Evolutionary conservation across 2,113 vertebrate genomes (phyloP).

Genomic region (Quiscalus mexicanus): DNA sequence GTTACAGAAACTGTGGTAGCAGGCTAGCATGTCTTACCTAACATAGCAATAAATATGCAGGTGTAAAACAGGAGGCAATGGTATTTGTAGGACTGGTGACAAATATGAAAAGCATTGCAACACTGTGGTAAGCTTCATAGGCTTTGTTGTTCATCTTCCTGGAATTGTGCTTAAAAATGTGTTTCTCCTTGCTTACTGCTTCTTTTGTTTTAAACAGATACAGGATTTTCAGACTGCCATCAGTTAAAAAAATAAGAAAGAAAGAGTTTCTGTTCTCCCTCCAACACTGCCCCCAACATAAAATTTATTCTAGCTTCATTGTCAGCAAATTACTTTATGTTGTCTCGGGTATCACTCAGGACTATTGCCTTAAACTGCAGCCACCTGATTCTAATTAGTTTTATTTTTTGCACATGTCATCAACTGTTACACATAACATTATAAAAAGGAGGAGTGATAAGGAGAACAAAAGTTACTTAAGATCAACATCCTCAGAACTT

Average conservation of each 20-base stretch:
- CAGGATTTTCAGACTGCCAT: not conserved
- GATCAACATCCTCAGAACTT: not conserved
- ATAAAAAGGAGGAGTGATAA: not conserved
- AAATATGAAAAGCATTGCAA: not conserved
- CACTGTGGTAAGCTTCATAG: rapidly evolving
- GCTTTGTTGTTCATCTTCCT: not conserved
- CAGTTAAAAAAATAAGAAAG: not conserved
- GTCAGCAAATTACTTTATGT: not conserved
- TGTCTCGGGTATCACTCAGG: not conserved
- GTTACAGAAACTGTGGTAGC: slow-evolving; percentile 1
- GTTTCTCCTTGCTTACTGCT: not conserved
- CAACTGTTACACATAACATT: not conserved
- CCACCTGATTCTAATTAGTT: not conserved
- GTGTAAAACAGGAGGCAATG: not conserved
- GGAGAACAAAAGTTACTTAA: not conserved
- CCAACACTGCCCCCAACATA: not conserved
- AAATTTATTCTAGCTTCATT: not conserved
- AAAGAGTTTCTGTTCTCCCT: not conserved
- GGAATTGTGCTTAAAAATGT: not conserved
- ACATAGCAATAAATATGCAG: not conserved
- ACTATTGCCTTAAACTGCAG: not conserved
- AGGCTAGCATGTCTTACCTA: not conserved
- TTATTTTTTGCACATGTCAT: not conserved
- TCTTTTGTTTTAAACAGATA: not conserved
- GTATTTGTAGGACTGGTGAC: not conserved